Conservation (phyloP, 2,888 invertebrate genomes). For the Cryptocephalus moraei region DNA sequence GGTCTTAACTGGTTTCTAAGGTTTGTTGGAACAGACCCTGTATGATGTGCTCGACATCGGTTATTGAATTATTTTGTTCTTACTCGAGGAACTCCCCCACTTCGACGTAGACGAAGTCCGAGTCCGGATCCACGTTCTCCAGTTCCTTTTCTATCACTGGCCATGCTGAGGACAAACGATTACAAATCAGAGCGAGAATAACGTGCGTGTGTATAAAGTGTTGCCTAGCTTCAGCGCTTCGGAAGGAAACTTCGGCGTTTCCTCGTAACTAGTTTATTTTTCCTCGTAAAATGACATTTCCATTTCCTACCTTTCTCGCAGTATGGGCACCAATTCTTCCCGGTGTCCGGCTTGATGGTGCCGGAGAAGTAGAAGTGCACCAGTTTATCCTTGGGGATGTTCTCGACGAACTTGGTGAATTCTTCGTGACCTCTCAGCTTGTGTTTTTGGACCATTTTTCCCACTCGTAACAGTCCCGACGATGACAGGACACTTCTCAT, state of each 20-base stretch:
- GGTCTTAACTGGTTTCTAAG: too few species aligned
- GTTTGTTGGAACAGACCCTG: too few species aligned
- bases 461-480: too few species aligned
- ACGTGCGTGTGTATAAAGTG: too few species aligned
- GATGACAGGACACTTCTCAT: too few species aligned
- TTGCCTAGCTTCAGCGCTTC: not conserved
- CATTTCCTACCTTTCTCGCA: slow-evolving; percentile 61
- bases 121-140: slow-evolving; percentile 47
- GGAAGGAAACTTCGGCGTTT: not conserved
- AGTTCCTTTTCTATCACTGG: slow-evolving; percentile 64
- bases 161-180: slow-evolving; percentile 52
- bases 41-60: too few species aligned
- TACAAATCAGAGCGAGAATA: too few species aligned
- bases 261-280: not conserved
- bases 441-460: slow-evolving; percentile 40
- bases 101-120: slow-evolving; percentile 64
- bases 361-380: slow-evolving; percentile 57
- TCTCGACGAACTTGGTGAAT: slow-evolving; percentile 47
- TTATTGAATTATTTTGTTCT: slow-evolving; percentile 33
- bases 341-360: slow-evolving; percentile 46
- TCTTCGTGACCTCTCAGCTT: slow-evolving; percentile 51
- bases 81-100: slow-evolving; percentile 69
- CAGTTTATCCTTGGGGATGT: slow-evolving; percentile 35
- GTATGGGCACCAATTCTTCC: slow-evolving; percentile 83
- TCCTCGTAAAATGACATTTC: not conserved